Percentiles rank a stretch among this genome's conserved stretches.
Evolutionary conservation across 2,888 invertebrate species (phyloP).

Genomic region (Drosophila nigritarsus): DNA sequence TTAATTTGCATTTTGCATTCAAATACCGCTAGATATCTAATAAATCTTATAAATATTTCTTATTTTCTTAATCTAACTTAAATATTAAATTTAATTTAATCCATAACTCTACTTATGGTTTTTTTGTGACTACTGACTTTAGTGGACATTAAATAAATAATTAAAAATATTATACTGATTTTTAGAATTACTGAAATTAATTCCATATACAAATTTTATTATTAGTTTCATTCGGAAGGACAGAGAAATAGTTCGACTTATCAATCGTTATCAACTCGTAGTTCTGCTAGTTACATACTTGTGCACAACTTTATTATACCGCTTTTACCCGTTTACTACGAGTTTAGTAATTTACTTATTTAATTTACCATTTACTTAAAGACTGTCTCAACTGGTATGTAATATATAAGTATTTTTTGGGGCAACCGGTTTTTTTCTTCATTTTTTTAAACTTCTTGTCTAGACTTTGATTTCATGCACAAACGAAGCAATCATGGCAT

Average conservation of each 20-base stretch:
- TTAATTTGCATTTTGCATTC: not conserved
- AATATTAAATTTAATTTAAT: not conserved
- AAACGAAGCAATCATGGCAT: slow-evolving; percentile 8
- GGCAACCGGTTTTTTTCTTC: not conserved
- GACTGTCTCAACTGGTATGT: not conserved
- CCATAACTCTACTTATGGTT: not conserved
- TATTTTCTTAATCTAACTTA: not conserved
- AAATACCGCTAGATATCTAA: too few relatives aligned
- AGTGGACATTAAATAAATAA: not conserved
- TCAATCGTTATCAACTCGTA: too few relatives aligned
- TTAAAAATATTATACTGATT: too few relatives aligned
- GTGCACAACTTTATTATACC: not conserved
- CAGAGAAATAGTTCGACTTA: not conserved
- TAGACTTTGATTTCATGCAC: slow-evolving; percentile 21
- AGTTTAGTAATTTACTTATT: too few relatives aligned
- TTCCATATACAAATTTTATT: too few relatives aligned
- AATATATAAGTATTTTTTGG: not conserved
- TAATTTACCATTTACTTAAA: not conserved
- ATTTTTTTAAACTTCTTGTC: slow-evolving; percentile 12
- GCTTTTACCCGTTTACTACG: not conserved
- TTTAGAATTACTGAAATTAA: too few relatives aligned
- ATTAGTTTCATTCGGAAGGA: not conserved
- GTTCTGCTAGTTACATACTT: not conserved
- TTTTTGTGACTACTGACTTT: not conserved
- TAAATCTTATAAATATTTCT: not conserved